These are phyloP conservation scores for Dufourea novaeangliae DNA, from an alignment of 1,140 invertebrate genomes.

Conservation along the genomic window DNA sequence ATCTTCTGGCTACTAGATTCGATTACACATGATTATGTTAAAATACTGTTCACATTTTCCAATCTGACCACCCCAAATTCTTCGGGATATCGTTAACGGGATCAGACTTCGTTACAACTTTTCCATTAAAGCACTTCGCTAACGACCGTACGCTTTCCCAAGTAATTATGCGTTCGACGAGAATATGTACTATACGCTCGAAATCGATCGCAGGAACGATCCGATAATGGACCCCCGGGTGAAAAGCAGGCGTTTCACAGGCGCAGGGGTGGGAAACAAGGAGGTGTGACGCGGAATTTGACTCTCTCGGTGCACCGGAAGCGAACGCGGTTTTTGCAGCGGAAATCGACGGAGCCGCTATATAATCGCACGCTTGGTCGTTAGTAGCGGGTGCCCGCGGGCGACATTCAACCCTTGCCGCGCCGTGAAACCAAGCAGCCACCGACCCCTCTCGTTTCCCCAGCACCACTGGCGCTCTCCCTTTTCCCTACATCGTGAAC, in stretches of 20 bases:
- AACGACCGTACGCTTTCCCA: too few relatives aligned
- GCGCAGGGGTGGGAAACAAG: constrained; percentile 17
- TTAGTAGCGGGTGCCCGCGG: constrained; percentile 67
- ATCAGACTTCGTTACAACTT: neutral
- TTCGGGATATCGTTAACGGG: neutral
- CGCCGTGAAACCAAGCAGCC: constrained; percentile 58
- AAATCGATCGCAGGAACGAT: neutral
- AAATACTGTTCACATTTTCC: too few relatives aligned
- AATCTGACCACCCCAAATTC: too few relatives aligned
- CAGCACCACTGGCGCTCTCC: constrained; percentile 32
- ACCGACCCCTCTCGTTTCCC: constrained; percentile 61
- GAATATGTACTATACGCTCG: constrained; percentile 4
- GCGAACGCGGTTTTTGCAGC: constrained; percentile 61
- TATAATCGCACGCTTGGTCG: constrained; percentile 72
- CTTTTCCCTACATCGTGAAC: constrained; percentile 47
- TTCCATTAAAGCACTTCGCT: too few relatives aligned
- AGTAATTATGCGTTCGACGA: constrained; percentile 27
- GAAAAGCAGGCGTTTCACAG: constrained; percentile 12
- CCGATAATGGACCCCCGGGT: constrained; percentile 31
- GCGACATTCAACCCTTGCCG: constrained; percentile 71
- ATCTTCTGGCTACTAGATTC: too few relatives aligned
- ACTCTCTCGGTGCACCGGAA: constrained; percentile 59
- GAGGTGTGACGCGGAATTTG: constrained; percentile 46
- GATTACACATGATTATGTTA: too few relatives aligned
- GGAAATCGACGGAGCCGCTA: constrained; percentile 57